Base-by-base conservation (phyloP, 1,140 invertebrate species). In the Frieseomelitta varia region DNA sequence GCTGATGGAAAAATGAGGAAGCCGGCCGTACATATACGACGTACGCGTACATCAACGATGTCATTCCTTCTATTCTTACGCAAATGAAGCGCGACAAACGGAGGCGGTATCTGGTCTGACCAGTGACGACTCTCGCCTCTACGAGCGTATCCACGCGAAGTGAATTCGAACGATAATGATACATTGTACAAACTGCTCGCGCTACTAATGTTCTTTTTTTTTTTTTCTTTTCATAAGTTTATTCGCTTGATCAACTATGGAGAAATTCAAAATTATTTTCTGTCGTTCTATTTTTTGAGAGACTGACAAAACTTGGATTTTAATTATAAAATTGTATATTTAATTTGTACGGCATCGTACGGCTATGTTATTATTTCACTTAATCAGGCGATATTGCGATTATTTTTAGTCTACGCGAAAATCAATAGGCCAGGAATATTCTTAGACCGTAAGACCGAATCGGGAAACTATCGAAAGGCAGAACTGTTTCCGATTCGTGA, bases 21-120 rank as follows among this genome's bases (percentile, higher is more conserved):
- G 82, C 34, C 67, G 30, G 15, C 6, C 11, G 67, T 39, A 39
- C 11, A 39, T 19, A 12, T 4, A 39, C 34, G 67, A 4, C 34
- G 67, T 24, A 30, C 58, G 27, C 27, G 30, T 14, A 14, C 27
- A 17, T 83, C 86, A 88, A 92, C 92, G 65, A 74, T 87, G 90
- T 91, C 91, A 92, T 92, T 93, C 87, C 91, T 91, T 89, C 89
- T 92, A 93, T 93, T 93, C 89, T 93, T 91, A 92, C 90, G 81
- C 90, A 93, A 94, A 93, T 92, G 92, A 92, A 88, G 76, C 47
- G 55, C 76, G 84, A 61, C 72, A 61, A n/a, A 55, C 76, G 61
- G n/a, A 39, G 56, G 58, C 84, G 72, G 47, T 83, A 58, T 69
- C 71, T 84, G 58, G 79, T 78, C 79, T 78, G 78, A 68, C 69